A percentile compares a stretch with the other conserved stretches of the same genome.
Conservation (phyloP, 2,888 invertebrate genomes). For the Podotricha telesiphe region DNA sequence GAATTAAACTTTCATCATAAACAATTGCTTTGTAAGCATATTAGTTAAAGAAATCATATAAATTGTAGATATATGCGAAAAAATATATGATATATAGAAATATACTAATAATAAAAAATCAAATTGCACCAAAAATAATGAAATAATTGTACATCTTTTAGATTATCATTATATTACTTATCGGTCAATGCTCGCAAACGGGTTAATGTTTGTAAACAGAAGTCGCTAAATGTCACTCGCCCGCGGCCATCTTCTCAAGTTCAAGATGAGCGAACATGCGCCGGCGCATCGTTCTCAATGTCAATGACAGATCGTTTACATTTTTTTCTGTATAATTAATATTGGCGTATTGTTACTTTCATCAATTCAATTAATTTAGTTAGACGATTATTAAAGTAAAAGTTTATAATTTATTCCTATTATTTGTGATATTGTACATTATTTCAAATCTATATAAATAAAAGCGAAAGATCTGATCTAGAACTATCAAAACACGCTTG, state of each 20-base stretch:
- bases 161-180: conserved; percentile 7
- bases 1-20: conserved; percentile 39
- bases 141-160: background rate
- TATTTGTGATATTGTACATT: background rate
- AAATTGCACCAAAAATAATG: background rate
- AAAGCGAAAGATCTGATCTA: too few relatives aligned
- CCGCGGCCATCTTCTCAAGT: conserved; percentile 64
- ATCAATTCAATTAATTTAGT: background rate
- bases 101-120: background rate
- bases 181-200: conserved; percentile 18
- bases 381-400: background rate
- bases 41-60: background rate
- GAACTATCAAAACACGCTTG: too few relatives aligned
- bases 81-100: background rate
- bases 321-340: conserved; percentile 59
- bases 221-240: conserved; percentile 57
- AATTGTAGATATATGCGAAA: background rate
- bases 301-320: conserved; percentile 70
- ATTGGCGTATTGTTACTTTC: conserved; percentile 29
- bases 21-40: conserved; percentile 15
- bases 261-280: conserved; percentile 68
- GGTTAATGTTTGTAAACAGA: conserved; percentile 45
- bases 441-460: too few relatives aligned
- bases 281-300: conserved; percentile 63
- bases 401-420: background rate